phyloP scores from a whole-genome alignment of 2,797 vertebrate genomes.

The Pantherophis alleghaniensis region DNA sequence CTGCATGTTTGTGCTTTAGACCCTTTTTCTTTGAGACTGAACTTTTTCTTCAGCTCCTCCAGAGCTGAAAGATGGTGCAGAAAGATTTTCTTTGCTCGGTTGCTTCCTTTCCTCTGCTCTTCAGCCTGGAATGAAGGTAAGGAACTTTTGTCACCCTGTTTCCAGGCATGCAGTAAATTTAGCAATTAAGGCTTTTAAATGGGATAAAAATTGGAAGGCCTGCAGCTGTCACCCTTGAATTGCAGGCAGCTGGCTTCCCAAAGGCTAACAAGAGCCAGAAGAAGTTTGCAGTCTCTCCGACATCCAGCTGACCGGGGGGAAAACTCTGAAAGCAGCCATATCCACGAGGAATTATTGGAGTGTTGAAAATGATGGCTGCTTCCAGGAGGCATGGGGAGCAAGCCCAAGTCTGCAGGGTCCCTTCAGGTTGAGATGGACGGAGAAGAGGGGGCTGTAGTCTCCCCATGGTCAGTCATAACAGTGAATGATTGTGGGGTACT shows the following conservation, averaged over 20 bases:
- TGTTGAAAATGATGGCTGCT: background rate
- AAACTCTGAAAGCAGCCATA: background rate
- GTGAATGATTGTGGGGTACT: background rate
- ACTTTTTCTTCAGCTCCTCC: background rate
- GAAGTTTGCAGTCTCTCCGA: background rate
- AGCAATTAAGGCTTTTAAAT: background rate
- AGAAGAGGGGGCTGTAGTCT: background rate
- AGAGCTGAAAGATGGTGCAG: background rate
- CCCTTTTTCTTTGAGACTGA: background rate
- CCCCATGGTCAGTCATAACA: background rate
- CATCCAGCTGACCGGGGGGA: background rate
- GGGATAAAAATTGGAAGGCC: background rate
- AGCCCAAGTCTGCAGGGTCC: background rate
- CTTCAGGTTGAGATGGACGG: background rate
- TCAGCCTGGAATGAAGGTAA: background rate
- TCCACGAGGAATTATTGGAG: background rate
- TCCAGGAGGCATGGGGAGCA: background rate
- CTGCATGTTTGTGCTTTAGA: background rate
- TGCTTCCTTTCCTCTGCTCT: background rate
- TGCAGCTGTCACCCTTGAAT: background rate
- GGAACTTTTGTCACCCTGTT: background rate
- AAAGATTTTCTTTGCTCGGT: background rate
- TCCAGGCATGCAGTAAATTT: background rate
- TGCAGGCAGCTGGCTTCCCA: background rate
- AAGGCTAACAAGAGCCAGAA: background rate